Evolutionary conservation across 53 echinoderm and acorn worm genomes (phyloP).

Genomic region (Holothuria scabra): DNA sequence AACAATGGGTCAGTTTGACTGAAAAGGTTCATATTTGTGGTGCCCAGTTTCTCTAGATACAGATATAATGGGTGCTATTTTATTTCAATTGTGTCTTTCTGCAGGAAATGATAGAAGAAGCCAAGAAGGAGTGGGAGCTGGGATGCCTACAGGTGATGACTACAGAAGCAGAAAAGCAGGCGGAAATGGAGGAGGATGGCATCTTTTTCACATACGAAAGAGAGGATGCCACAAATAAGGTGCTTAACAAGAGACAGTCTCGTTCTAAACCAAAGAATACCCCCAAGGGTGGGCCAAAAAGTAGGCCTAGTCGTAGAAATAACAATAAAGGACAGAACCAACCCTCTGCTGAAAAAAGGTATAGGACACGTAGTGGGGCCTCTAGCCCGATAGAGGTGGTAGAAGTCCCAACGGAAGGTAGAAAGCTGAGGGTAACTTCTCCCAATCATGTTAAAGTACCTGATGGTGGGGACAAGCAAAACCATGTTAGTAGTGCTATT

Average conservation of each 20-base stretch:
- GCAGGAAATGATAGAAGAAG: conserved; percentile 89
- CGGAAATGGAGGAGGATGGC: conserved; percentile 94
- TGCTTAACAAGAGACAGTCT: conserved; percentile 85
- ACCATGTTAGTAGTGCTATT: conserved; percentile 22
- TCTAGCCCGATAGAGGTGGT: conserved; percentile 59
- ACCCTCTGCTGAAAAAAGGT: conserved; percentile 43
- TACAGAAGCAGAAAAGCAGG: conserved; percentile 88
- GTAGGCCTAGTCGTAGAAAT: conserved; percentile 32
- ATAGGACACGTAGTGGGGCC: conserved; percentile 65
- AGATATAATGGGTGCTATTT: no score
- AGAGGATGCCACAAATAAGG: conserved; percentile 97
- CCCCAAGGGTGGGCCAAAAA: conserved; percentile 26
- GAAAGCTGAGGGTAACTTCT: conserved; percentile 49
- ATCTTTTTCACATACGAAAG: conserved; percentile 89
- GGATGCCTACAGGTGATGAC: conserved; percentile 87
- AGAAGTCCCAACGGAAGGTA: conserved; percentile 1
- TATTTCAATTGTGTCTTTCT: background rate
- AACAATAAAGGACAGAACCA: conserved; percentile 40
- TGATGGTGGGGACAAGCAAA: conserved; percentile 3
- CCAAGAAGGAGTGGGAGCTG: conserved; percentile 99
- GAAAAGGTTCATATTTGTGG: no score
- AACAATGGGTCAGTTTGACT: no score
- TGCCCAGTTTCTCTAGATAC: no score
- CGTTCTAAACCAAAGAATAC: conserved; percentile 21
- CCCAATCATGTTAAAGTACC: conserved; percentile 36